Evolutionary conservation across 1,140 invertebrate genomes (phyloP).

Genomic region (Amphibalanus amphitrite): DNA sequence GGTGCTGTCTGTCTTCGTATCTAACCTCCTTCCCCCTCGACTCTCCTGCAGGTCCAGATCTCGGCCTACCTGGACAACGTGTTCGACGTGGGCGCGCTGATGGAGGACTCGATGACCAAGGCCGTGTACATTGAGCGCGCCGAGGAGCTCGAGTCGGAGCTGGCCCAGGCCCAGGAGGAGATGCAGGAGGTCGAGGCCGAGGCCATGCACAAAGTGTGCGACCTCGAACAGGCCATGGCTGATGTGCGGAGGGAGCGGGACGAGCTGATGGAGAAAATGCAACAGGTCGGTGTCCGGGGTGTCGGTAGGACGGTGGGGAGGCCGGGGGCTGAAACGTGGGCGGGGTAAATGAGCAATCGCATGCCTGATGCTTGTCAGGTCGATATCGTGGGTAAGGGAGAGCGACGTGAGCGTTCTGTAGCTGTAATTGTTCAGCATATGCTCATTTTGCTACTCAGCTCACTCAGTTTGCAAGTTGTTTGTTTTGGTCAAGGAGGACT

Average conservation of each 20-base stretch:
- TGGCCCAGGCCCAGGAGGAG: conserved; percentile 43
- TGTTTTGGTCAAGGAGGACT: too few species aligned
- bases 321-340: too few species aligned
- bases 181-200: conserved; percentile 34
- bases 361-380: too few species aligned
- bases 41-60: conserved; percentile 53
- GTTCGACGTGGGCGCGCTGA: conserved; percentile 88
- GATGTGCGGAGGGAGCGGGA: conserved; percentile 60
- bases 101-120: conserved; percentile 97
- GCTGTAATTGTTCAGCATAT: too few species aligned
- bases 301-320: background rate
- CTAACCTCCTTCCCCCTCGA: background rate
- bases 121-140: conserved; percentile 82
- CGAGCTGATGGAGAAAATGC: conserved; percentile 36
- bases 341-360: too few species aligned
- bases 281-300: conserved; percentile 16
- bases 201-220: conserved; percentile 62
- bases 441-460: too few species aligned
- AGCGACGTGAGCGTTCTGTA: too few species aligned
- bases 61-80: conserved; percentile 96
- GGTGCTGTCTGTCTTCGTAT: too few species aligned
- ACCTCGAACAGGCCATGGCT: conserved; percentile 65
- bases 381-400: too few species aligned
- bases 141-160: conserved; percentile 79
- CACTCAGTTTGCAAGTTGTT: too few species aligned